Base-by-base conservation (phyloP, 2,113 vertebrate genomes). In the Lepus timidus region DNA sequence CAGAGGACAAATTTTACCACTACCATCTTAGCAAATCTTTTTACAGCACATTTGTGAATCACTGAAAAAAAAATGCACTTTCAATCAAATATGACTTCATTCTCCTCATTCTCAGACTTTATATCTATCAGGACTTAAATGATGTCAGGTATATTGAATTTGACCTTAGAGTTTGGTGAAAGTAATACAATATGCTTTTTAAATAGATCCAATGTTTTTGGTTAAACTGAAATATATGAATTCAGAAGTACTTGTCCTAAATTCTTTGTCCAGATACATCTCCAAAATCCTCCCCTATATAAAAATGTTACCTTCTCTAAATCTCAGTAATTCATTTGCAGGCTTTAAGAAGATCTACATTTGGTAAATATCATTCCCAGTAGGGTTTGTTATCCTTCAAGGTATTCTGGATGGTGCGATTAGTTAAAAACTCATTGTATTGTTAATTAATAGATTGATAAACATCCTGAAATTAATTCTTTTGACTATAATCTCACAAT, bases 361-460 rank as follows among this genome's bases (percentile, higher is more conserved):
- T 96, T 90, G 90, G 29, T 83, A 94, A 91, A 76, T 79, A 9
- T 1, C 33, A 90, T 87, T 81, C n/a, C 90, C 36, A 36, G 16
- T 88, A 81, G 29, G 52, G 3, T 76, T 87, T 90, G 22, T 73
- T 90, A 71, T 87, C 75, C 62, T 79, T 86, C 36, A 94, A 61
- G 27, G 3, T 70, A 62, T 12, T 90, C 29, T 88, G 39, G n/a
- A 73, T 88, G 39, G 36, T 91, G 73, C 31, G 78, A 39, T 91
- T 93, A 78, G 58, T 95, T 3, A 12, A 67, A 68, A 65, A 1
- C 14, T 16, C 33, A 75, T 51, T 73, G 31, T 83, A 62, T 76
- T 93, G 96, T 71, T 96, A 67, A 90, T 70, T 96, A 88, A 62
- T 88, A 71, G 25, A 89, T 92, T 95, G 67, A 65, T 93, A 36